Evolutionary conservation across 2,797 vertebrate genomes (phyloP).

Genomic region (Clarias fuscus): DNA sequence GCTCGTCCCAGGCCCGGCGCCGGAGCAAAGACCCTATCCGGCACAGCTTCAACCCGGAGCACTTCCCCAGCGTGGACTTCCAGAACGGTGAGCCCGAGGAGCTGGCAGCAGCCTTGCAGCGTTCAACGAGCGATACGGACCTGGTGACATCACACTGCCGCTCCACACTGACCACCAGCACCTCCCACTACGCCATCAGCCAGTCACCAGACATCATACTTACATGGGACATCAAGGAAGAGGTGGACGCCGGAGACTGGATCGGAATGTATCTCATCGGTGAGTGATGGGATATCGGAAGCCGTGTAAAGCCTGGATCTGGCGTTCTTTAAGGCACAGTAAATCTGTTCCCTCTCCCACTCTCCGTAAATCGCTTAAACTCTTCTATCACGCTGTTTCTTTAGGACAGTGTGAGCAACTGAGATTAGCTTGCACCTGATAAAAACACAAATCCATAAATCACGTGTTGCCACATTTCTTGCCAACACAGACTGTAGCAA

Average conservation of each 20-base stretch:
- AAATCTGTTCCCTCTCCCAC: background rate
- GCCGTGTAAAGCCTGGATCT: background rate
- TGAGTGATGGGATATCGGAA: slow-evolving; percentile 61
- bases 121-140: slow-evolving; percentile 87
- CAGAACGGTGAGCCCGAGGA: slow-evolving; percentile 70
- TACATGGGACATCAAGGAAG: slow-evolving; percentile 90
- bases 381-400: background rate
- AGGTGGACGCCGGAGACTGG: slow-evolving; percentile 90
- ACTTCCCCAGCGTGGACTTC: slow-evolving; percentile 83
- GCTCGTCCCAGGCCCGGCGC: slow-evolving; percentile 81
- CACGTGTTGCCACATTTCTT: background rate
- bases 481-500: background rate
- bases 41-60: slow-evolving; percentile 86
- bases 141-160: slow-evolving; percentile 86
- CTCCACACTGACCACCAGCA: slow-evolving; percentile 84
- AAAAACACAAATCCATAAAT: slow-evolving; percentile 14
- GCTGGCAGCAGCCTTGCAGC: slow-evolving; percentile 69
- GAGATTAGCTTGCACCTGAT: background rate
- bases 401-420: background rate
- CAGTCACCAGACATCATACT: slow-evolving; percentile 83
- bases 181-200: slow-evolving; percentile 83
- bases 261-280: slow-evolving; percentile 90
- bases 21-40: slow-evolving; percentile 83
- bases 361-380: background rate
- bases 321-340: background rate